phyloP scores from a whole-genome alignment of 2,113 vertebrate genomes.

The Chaetodon auriga region DNA sequence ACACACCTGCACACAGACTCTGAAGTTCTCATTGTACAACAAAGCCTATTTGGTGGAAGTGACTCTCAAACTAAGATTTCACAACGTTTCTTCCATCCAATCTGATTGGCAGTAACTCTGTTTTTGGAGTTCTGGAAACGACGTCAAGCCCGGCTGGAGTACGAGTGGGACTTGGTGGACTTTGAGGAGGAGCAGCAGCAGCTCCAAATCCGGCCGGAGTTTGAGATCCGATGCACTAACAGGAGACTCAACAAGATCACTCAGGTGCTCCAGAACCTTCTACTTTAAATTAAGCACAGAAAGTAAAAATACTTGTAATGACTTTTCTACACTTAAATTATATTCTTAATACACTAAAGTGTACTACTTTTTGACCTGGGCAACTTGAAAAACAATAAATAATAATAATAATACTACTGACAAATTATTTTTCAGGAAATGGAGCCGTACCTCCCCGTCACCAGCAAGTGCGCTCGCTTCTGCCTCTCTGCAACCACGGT shows the following conservation, averaged over 20 bases:
- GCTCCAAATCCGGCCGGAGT: slow-evolving; percentile 95
- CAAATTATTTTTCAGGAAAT: slow-evolving; percentile 85
- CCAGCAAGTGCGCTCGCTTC: slow-evolving; percentile 90
- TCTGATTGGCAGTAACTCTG: slow-evolving; percentile 87
- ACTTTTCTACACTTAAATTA: too few relatives aligned
- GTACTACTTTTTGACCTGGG: too few relatives aligned
- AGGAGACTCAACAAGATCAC: slow-evolving; percentile 87
- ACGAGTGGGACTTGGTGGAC: slow-evolving; percentile 97
- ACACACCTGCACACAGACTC: background rate
- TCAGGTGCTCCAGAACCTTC: slow-evolving; percentile 63
- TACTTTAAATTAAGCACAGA: too few relatives aligned
- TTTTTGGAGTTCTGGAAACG: slow-evolving; percentile 99
- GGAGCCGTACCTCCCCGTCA: slow-evolving; percentile 92
- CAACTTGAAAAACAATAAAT: background rate
- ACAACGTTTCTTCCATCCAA: background rate
- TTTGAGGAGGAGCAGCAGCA: slow-evolving; percentile 97
- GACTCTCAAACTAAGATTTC: background rate
- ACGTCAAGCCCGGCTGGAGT: slow-evolving; percentile 92
- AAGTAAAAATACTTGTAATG: too few relatives aligned
- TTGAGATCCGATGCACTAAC: slow-evolving; percentile 92
- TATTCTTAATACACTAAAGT: too few relatives aligned
- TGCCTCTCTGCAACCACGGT: slow-evolving; percentile 92
- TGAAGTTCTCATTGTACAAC: background rate
- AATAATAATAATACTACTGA: background rate
- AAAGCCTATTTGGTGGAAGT: background rate